Percentiles rank a stretch among this genome's conserved stretches.
phyloP scores from a whole-genome alignment of 2,888 invertebrate species.

The Antitype chi region DNA sequence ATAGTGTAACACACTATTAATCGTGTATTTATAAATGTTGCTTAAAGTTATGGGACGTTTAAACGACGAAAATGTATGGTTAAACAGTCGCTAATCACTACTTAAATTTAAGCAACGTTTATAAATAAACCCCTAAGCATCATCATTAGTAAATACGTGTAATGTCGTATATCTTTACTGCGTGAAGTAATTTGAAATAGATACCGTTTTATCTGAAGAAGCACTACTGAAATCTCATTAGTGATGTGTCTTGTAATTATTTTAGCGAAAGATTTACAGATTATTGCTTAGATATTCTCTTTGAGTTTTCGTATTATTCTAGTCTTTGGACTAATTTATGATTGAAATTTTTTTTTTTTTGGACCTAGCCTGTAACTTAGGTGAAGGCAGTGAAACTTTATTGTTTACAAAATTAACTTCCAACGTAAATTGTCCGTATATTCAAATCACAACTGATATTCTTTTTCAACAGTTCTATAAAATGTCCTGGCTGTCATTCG shows the following conservation, averaged over 20 bases:
- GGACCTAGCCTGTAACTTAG: not conserved
- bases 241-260: slow-evolving; percentile 5
- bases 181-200: not conserved
- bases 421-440: too few relatives aligned
- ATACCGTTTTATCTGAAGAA: not conserved
- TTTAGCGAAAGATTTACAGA: not conserved
- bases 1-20: not conserved
- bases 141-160: not conserved
- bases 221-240: not conserved
- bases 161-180: not conserved
- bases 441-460: not conserved
- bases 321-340: not conserved
- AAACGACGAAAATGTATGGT: too few relatives aligned
- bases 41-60: too few relatives aligned
- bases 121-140: too few relatives aligned
- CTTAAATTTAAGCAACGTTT: too few relatives aligned
- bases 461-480: too few relatives aligned
- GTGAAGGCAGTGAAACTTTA: not conserved
- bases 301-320: not conserved
- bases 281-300: not conserved
- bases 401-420: not conserved
- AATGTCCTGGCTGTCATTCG: too few relatives aligned
- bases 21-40: too few relatives aligned
- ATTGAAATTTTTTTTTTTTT: not conserved
- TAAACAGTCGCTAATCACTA: too few relatives aligned